Evolutionary conservation across 1,140 invertebrate genomes (phyloP), one percentile per base, ranked within the genome.

Genomic region (Ptiloglossa arizonensis): DNA sequence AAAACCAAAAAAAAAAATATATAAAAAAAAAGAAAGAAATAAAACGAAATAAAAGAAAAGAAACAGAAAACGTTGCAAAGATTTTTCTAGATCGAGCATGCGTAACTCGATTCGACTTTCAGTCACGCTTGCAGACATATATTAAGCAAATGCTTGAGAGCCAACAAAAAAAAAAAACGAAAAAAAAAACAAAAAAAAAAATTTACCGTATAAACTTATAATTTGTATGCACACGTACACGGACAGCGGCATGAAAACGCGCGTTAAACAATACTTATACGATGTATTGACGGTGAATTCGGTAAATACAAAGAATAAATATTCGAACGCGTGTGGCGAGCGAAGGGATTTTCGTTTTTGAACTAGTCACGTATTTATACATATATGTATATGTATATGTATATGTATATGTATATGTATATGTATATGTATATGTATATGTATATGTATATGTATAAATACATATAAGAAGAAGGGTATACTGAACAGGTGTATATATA

Each of bases 361-460:
- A 89, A 83, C 86, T 88, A 89, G 88, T 90, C 89, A 89, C 56
- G 73, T 79, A 86, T 80, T 38, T 32, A 71, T 27, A 29, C 87
- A 88, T 86, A 86, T 77, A 74, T 72, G 78, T 79, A 67, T 66
- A 80, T 70, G 72, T 75, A 54, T 85, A 76, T 69, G 4, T 46
- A 52, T 50, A 35, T 87, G 87, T 86, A 84, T 82, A 76, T 72
- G 60, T 70, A 73, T 54, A 69, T 68, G 66, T 81, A 82, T 88
- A 85, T 62, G 59, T n/a, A n/a, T n/a, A n/a, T n/a, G n/a, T n/a
- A n/a, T n/a, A n/a, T n/a, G n/a, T n/a, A n/a, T n/a, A n/a, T n/a
- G n/a, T n/a, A n/a, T n/a, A n/a, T n/a, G n/a, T n/a, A n/a, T n/a
- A n/a, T n/a, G n/a, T n/a, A n/a, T n/a, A n/a, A n/a, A n/a, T n/a